Base-by-base conservation (phyloP, 1,140 invertebrate species). In the Bradynema listronoti region DNA sequence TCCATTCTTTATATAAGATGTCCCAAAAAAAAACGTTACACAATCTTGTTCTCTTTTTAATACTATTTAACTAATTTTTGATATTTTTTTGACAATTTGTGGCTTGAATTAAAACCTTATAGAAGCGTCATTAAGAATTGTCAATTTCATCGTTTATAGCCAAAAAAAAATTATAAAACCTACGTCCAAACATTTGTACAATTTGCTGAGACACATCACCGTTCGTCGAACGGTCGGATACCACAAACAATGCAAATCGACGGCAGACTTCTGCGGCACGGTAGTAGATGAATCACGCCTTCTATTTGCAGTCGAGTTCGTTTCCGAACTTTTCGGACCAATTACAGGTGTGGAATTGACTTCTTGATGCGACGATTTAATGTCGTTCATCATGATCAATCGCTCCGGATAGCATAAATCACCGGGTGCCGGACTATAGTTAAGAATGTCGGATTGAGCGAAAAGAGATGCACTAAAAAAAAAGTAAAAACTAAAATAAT, bases 231-330 rank as follows among this genome's bases (percentile, higher is more conserved):
- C 90, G 0, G 90, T 93, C 0, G 94, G 94, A 82, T 96, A 64
- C 94, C 94, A 99, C 91, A 98, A 94, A 0, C 93, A 94, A 80
- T 98, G 94, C 6, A 96, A 81, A 82, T 98, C 93, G 24, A 92
- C 91, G 0, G 27, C 70, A 75, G 11, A 77, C 61, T 52, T 72
- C 59, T 1, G 73, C 73, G n/a, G n/a, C 52, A 16, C n/a, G 25
- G 25, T 25, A 30, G 11, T 16, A 24, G 3, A 24, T 47, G 14
- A 4, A 41, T 29, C 27, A 22, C 30, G 33, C 6, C 27, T 29
- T 59, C 25, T 29, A 11, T 56, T 56, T n/a, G 7, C 0, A 0
- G 19, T 58, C 49, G 46, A 9, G n/a, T 22, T 24, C 22, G 56
- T 29, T 32, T 22, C 14, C 6, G 11, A 2, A 4, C 33, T 2